Evolutionary conservation across 2,888 invertebrate species (phyloP).

Genomic region (Siphlonurus alternatus): DNA sequence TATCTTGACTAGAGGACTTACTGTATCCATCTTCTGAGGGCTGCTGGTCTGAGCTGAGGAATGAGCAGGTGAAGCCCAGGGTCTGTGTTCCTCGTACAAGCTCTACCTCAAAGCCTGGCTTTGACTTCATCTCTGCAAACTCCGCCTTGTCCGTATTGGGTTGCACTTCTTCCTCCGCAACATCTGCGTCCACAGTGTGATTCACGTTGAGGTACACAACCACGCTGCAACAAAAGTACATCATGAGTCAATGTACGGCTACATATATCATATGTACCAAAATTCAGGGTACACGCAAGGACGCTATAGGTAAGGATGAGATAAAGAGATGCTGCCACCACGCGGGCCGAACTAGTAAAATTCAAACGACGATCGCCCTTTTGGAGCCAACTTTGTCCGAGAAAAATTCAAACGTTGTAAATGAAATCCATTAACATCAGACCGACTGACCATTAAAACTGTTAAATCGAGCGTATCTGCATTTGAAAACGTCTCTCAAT

Average conservation of each 20-base stretch:
- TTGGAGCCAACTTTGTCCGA: too few relatives aligned
- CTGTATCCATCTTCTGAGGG: conserved; percentile 56
- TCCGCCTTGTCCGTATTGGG: conserved; percentile 49
- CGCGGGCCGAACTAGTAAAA: too few relatives aligned
- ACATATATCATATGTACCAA: neutral
- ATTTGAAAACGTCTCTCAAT: conserved; percentile 2
- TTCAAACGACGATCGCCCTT: too few relatives aligned
- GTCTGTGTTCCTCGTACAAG: conserved; percentile 59
- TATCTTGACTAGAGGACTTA: too few relatives aligned
- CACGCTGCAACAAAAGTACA: conserved; percentile 36
- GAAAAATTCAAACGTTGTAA: too few relatives aligned
- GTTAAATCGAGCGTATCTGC: too few relatives aligned
- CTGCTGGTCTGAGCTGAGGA: conserved; percentile 35
- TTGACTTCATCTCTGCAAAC: conserved; percentile 70
- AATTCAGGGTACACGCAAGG: too few relatives aligned
- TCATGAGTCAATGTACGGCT: conserved; percentile 6
- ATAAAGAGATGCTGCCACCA: too few relatives aligned
- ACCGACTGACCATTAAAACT: too few relatives aligned
- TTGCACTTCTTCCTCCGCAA: conserved; percentile 43
- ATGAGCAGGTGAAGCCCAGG: conserved; percentile 73
- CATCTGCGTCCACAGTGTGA: conserved; percentile 78
- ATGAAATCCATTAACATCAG: too few relatives aligned
- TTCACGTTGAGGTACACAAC: conserved; percentile 80
- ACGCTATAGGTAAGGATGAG: too few relatives aligned
- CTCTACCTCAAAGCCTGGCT: conserved; percentile 83